A percentile compares a stretch with the other conserved stretches of the same genome.
phyloP scores from a whole-genome alignment of 2,797 vertebrate genomes.

The Brachyrhaphis roseni region DNA sequence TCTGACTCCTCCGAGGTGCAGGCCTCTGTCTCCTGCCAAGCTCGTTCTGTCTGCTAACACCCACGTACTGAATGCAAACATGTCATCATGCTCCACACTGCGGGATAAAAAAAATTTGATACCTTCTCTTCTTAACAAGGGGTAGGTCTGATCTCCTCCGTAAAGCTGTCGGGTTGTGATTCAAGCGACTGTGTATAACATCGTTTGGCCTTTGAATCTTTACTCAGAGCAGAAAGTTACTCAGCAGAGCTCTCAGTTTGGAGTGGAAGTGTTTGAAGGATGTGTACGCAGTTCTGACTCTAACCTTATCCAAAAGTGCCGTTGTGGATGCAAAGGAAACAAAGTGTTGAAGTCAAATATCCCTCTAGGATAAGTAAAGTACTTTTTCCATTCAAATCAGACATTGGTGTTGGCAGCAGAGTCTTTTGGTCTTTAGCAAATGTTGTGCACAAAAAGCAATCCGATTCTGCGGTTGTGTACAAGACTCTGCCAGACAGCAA shows the following conservation, averaged over 20 bases:
- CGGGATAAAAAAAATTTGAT: background rate
- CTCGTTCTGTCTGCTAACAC: slow-evolving; percentile 10
- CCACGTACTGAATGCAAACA: slow-evolving; percentile 9
- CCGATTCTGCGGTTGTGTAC: background rate
- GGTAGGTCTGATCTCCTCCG: slow-evolving; percentile 2
- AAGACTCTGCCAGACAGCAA: background rate
- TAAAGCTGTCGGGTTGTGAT: background rate
- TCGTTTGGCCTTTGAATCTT: slow-evolving; percentile 3
- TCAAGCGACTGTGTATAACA: background rate
- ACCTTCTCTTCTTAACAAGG: slow-evolving; percentile 9
- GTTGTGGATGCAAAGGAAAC: background rate
- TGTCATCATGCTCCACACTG: slow-evolving; percentile 8
- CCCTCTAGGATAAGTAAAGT: no score
- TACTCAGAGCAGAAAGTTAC: background rate
- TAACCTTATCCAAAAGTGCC: background rate
- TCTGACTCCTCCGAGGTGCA: slow-evolving; percentile 11
- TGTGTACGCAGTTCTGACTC: background rate
- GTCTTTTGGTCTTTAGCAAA: background rate
- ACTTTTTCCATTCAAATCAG: background rate
- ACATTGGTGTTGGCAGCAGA: background rate
- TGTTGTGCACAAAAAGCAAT: background rate
- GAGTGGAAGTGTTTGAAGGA: background rate
- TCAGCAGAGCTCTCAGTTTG: background rate
- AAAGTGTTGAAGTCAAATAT: background rate
- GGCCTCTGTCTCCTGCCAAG: slow-evolving; percentile 6